phyloP scores from a whole-genome alignment of 2,888 invertebrate genomes.

The Gerris lacustris region DNA sequence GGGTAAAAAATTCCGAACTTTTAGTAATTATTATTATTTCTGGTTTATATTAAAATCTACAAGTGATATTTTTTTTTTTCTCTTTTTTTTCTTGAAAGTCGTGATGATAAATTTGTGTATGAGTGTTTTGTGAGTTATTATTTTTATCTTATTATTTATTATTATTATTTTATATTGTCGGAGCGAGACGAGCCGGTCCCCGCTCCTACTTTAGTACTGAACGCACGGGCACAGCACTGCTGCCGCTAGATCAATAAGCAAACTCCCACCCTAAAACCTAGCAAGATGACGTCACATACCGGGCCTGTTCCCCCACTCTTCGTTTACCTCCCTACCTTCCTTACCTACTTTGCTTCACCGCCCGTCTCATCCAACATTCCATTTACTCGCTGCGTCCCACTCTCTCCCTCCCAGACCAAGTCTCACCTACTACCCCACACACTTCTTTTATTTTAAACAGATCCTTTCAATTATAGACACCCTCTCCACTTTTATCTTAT shows the following conservation, averaged over 20 bases:
- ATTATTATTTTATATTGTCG: neutral
- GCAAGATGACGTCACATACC: neutral
- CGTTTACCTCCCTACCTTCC: neutral
- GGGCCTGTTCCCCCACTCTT: neutral
- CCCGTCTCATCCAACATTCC: neutral
- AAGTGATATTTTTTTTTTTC: too few species aligned
- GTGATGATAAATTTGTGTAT: neutral
- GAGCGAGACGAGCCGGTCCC: neutral
- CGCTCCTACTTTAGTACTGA: neutral
- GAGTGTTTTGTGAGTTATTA: neutral
- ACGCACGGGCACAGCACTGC: neutral
- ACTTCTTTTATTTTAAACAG: too few species aligned
- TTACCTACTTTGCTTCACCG: neutral
- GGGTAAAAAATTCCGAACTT: too few species aligned
- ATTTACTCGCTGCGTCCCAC: neutral
- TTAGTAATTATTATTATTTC: too few species aligned
- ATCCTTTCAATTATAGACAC: too few species aligned
- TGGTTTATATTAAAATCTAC: too few species aligned
- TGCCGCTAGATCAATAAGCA: neutral
- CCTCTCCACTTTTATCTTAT: too few species aligned
- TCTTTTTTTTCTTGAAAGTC: too few species aligned
- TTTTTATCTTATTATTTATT: neutral
- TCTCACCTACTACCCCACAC: too few species aligned
- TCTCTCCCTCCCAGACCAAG: too few species aligned
- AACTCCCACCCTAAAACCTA: neutral